Conservation (phyloP, 2,888 invertebrate genomes). For the Synanthedon vespiformis region DNA sequence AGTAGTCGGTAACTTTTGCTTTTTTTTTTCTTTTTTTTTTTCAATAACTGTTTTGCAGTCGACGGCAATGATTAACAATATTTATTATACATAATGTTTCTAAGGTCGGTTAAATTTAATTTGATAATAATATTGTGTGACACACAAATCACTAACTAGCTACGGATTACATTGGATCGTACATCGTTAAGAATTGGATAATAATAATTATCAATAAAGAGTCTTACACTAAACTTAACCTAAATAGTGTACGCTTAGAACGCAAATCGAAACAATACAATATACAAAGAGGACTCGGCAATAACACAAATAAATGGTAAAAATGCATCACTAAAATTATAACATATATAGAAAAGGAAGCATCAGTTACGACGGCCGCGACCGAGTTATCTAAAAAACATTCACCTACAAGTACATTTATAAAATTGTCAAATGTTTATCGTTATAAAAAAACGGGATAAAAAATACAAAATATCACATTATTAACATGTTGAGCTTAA, state of each 20-base stretch:
- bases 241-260: conserved; percentile 51
- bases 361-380: conserved; percentile 34
- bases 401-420: conserved; percentile 42
- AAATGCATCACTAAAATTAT: conserved; percentile 47
- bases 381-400: conserved; percentile 29
- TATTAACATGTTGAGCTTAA: conserved; percentile 68
- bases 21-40: neutral
- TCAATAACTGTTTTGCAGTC: too few species aligned
- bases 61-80: neutral
- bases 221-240: conserved; percentile 45
- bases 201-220: conserved; percentile 44
- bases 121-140: conserved; percentile 40
- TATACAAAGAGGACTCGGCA: conserved; percentile 37
- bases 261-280: conserved; percentile 45
- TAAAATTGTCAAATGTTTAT: conserved; percentile 40
- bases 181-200: conserved; percentile 44
- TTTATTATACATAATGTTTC: conserved; percentile 7
- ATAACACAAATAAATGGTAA: conserved; percentile 53
- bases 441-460: conserved; percentile 51
- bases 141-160: conserved; percentile 40
- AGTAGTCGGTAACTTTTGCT: neutral
- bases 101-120: conserved; percentile 31
- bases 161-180: conserved; percentile 52
- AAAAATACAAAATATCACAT: conserved; percentile 69
- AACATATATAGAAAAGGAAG: conserved; percentile 55